A percentile compares a stretch with the other conserved stretches of the same genome.
Conservation (phyloP, 1,140 invertebrate genomes). For the Calycopis cecrops region DNA sequence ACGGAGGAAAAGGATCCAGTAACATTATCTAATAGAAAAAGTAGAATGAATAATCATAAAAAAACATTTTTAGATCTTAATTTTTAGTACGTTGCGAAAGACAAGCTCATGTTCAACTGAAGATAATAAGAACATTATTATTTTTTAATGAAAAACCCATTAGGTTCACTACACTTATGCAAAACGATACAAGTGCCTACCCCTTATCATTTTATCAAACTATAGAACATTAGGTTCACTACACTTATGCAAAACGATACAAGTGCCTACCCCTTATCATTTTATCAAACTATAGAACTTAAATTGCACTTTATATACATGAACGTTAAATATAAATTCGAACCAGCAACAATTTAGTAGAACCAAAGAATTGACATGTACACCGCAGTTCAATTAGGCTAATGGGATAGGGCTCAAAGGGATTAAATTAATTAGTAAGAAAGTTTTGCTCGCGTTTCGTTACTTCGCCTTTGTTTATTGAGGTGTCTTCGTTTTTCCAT, state of each 20-base stretch:
- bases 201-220: constrained; percentile 65
- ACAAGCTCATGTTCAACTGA: too few species aligned
- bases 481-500: constrained; percentile 50
- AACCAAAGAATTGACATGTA: constrained; percentile 73
- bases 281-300: constrained; percentile 22
- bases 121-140: neutral
- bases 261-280: constrained; percentile 59
- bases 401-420: constrained; percentile 70
- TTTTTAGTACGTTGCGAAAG: too few species aligned
- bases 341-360: constrained; percentile 28
- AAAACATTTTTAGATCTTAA: too few species aligned
- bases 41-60: too few species aligned
- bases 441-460: constrained; percentile 64
- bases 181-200: constrained; percentile 58
- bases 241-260: constrained; percentile 64
- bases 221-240: constrained; percentile 29
- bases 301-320: constrained; percentile 20
- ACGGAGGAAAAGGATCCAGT: too few species aligned
- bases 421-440: constrained; percentile 74
- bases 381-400: constrained; percentile 73
- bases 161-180: constrained; percentile 49
- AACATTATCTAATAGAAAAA: too few species aligned
- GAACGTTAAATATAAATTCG: constrained; percentile 29
- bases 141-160: constrained; percentile 22
- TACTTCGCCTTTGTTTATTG: constrained; percentile 58